Evolutionary conservation across 2,888 invertebrate genomes (phyloP), one percentile per base, ranked within the genome.

Genomic region (Steromphala cineraria): DNA sequence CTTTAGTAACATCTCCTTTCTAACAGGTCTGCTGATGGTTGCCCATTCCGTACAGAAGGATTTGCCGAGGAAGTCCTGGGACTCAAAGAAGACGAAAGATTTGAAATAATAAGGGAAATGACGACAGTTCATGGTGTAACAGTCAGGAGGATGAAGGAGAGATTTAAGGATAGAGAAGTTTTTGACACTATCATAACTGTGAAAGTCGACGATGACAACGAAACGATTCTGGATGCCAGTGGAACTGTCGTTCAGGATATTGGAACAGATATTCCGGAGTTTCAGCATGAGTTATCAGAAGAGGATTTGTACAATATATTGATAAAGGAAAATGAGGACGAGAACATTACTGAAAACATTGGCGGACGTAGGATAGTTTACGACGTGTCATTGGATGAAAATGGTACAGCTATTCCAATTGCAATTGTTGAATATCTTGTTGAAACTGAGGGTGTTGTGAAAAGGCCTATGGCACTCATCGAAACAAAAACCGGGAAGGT

Each of bases 401-500:
- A 31, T 13, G n/a, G 71, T 40, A 19, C 36, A 3, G 71, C 40
- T 17, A 31, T 71, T n/a, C 71, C 71, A 17, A 19, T 71, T 40
- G 71, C 71, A 5, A 31, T 79, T 13, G 31, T 84, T 3, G 78
- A 82, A 10, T 84, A 82, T 67, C 67, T 79, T 0, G 31, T 82
- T 8, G 80, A 80, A 53, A 79, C 75, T 24, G 76, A 75, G 17
- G 53, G 53, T 8, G 53, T 28, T 15, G 36, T 79, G 0, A 85
- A 84, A 75, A 81, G 87, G 19, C 88, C 88, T 0, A 78, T 79
- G 7, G 82, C 83, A 67, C 67, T 86, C 10, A 82, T 89, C 10
- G 85, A 89, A 78, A 83, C 84, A 2, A 85, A 83, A 4, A 84
- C 81, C 46, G 86, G 87, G 4, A 80, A 84, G 17, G 55, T 87